These are phyloP conservation scores for Tyria jacobaeae DNA, from an alignment of 2,888 invertebrate species.

Conservation along the genomic window DNA sequence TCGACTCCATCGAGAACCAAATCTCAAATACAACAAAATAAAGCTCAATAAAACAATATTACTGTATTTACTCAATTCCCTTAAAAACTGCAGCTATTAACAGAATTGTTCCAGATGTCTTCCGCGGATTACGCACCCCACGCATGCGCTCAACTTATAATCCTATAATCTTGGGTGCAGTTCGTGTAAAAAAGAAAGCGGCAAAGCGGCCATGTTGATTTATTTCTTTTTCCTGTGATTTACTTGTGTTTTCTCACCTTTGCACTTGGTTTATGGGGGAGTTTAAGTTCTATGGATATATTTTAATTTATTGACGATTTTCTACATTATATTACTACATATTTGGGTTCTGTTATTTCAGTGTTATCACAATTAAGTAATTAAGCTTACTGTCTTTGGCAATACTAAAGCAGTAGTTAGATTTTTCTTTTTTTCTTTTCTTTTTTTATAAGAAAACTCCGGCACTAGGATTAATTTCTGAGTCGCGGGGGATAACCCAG, in stretches of 20 bases:
- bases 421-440: too few relatives aligned
- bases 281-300: conserved; percentile 3
- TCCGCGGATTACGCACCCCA: conserved; percentile 38
- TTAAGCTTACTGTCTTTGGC: too few relatives aligned
- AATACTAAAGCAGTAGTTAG: too few relatives aligned
- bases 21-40: not conserved
- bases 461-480: too few relatives aligned
- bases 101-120: conserved; percentile 45
- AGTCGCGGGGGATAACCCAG: too few relatives aligned
- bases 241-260: conserved; percentile 57
- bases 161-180: conserved; percentile 37
- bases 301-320: conserved; percentile 16
- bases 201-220: conserved; percentile 36
- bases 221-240: conserved; percentile 54
- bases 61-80: conserved; percentile 11
- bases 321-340: not conserved
- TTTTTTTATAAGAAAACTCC: too few relatives aligned
- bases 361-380: too few relatives aligned
- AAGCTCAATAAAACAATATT: conserved; percentile 3
- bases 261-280: conserved; percentile 19
- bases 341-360: too few relatives aligned
- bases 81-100: conserved; percentile 44
- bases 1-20: too few relatives aligned
- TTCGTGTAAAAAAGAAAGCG: conserved; percentile 38
- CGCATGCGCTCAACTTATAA: conserved; percentile 27